Evolutionary conservation across 1,140 invertebrate species (phyloP), one percentile per base, ranked within the genome.

Genomic region (Trachymyrmex cornetzi): DNA sequence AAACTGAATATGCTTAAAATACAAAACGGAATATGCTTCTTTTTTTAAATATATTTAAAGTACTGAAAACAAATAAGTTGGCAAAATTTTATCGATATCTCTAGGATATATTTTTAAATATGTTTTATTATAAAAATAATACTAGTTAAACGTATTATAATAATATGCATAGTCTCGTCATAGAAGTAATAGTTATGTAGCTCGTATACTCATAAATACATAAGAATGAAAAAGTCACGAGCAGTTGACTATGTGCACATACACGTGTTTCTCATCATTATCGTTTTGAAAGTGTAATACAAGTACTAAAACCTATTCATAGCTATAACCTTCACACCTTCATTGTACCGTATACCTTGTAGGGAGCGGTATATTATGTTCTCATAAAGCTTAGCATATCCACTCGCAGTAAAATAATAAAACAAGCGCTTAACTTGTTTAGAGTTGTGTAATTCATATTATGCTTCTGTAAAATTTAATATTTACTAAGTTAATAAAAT

Each of bases 191-290:
- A 79, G 53, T 67, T 55, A 80, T 53, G 53, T 22, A 16, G 38
- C 3, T 80, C 12, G 19, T 22, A 11, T 63, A 34, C 44, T 34
- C 44, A 55, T 67, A 80, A 34, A 67, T 66, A 14, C 63, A 80
- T 57, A 67, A 55, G 19, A n/a, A 57, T 22, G 55, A 80, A 79
- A 67, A 67, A 38, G 11, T 57, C 19, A 16, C 30, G n/a, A 53
- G 38, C 64, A 55, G 48, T 80, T 55, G 48, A 53, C 19, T 14
- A 7, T 77, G 4, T n/a, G 22, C n/a, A 38, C 44, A 3, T 64
- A 22, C 77, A 67, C 64, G 63, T 67, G 77, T 67, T 80, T 80
- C 63, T 80, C 77, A 67, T 55, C 30, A 80, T 27, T 69, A 44
- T 77, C 30, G 48, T 67, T 77, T 38, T 63, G 59, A 16, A 80